Percentiles rank a stretch among this genome's conserved stretches.
These are phyloP conservation scores for Cyclargus thomasi DNA, from an alignment of 1,140 invertebrate genomes.

Conservation along the genomic window DNA sequence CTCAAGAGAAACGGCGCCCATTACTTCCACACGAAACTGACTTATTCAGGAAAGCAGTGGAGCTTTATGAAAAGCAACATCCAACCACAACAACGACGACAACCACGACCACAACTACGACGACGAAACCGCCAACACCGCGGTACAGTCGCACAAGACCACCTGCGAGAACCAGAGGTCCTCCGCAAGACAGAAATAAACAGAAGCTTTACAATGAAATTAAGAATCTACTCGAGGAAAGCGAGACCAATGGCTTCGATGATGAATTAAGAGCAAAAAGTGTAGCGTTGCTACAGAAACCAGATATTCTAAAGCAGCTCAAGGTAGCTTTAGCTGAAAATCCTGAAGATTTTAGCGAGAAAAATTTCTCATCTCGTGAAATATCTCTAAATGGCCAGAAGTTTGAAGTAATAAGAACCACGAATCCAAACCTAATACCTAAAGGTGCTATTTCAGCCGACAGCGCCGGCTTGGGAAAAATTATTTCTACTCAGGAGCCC, in stretches of 20 bases:
- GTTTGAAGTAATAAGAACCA: slow-evolving; percentile 81
- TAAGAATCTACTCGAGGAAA: slow-evolving; percentile 68
- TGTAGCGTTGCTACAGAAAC: slow-evolving; percentile 61
- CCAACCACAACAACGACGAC: slow-evolving; percentile 65
- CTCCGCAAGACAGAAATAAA: slow-evolving; percentile 67
- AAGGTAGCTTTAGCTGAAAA: slow-evolving; percentile 82
- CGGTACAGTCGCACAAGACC: slow-evolving; percentile 63
- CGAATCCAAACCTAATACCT: slow-evolving; percentile 78
- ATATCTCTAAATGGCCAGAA: slow-evolving; percentile 84
- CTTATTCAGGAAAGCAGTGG: slow-evolving; percentile 70
- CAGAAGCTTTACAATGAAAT: slow-evolving; percentile 75
- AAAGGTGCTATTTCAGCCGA: slow-evolving; percentile 69
- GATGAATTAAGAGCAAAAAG: slow-evolving; percentile 62
- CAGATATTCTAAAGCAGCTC: slow-evolving; percentile 81
- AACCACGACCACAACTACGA: slow-evolving; percentile 68
- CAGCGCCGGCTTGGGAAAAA: slow-evolving; percentile 59
- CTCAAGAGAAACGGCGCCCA: slow-evolving; percentile 59
- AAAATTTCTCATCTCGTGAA: slow-evolving; percentile 83
- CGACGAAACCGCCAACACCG: slow-evolving; percentile 42
- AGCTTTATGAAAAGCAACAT: slow-evolving; percentile 69
- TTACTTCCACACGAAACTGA: slow-evolving; percentile 67
- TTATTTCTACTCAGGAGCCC: slow-evolving; percentile 53
- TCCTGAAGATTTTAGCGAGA: slow-evolving; percentile 77
- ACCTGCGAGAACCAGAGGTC: slow-evolving; percentile 59
- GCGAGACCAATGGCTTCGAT: slow-evolving; percentile 66